Evolutionary conservation across 2,797 vertebrate species (phyloP).

Genomic region (Hypotaenidia okinawae): DNA sequence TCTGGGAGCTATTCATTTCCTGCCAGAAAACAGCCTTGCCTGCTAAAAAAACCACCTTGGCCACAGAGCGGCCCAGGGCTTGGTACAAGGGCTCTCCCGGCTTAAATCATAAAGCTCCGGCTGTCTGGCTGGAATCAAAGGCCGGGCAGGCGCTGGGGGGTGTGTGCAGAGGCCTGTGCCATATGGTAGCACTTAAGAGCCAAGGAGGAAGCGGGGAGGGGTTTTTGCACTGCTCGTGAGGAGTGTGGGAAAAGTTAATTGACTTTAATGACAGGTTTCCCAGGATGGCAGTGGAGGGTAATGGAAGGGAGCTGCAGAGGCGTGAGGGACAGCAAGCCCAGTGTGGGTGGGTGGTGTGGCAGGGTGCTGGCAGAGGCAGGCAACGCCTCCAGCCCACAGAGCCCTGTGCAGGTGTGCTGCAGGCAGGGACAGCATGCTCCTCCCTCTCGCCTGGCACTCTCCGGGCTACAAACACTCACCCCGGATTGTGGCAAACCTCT

Average conservation of each 20-base stretch:
- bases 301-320: conserved; percentile 66
- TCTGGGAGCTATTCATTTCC: conserved; percentile 99
- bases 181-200: conserved; percentile 95
- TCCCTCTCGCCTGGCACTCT: neutral
- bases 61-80: conserved; percentile 87
- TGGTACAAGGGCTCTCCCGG: conserved; percentile 87
- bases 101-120: conserved; percentile 90
- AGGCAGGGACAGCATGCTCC: neutral
- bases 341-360: neutral
- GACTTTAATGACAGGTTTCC: conserved; percentile 91
- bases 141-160: conserved; percentile 64
- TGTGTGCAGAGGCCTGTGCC: conserved; percentile 69
- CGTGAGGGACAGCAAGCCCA: neutral
- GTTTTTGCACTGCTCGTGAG: conserved; percentile 74
- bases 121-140: conserved; percentile 89
- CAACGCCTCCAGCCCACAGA: neutral
- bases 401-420: neutral
- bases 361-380: neutral
- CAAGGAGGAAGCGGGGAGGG: conserved; percentile 87
- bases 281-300: conserved; percentile 78
- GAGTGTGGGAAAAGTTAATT: conserved; percentile 97
- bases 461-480: fast-evolving
- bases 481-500: neutral
- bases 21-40: conserved; percentile 95
- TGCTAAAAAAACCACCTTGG: conserved; percentile 86